Evolutionary conservation across 23 tunicate genomes (phyloP), one percentile per base, ranked within the genome.

Genomic region (Ascidia mentula): DNA sequence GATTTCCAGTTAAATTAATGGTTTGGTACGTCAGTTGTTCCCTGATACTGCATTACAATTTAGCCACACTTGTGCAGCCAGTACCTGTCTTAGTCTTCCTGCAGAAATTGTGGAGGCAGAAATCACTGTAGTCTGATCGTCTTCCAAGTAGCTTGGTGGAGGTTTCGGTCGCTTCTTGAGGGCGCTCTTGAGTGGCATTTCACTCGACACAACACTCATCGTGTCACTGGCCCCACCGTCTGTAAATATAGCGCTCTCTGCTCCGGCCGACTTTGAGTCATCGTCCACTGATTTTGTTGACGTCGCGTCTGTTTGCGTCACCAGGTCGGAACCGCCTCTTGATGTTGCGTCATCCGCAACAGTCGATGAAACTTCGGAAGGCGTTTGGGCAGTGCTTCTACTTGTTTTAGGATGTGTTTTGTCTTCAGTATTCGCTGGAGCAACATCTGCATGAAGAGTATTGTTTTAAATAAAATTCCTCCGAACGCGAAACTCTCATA

Each of bases 171-270:
- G 65, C 80, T 86, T 86, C 76, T 86, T 86, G 34, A 86, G 85
- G 24, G 85, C 90, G 40, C 90, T 80, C 77, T 86, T 86, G 22
- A 86, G 80, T n/a, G 90, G 90, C 59, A 60, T 69, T 28, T 80
- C 90, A 36, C 69, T 39, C 17, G 84, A 79, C 36, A 79, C 85
- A 17, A 73, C 69, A 32, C 80, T 82, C 45, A 37, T 60, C 6
- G 73, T 40, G 34, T 82, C 80, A 59, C 80, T 74, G 22, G 46
- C 33, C 35, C 40, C 40, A 9, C 34, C 77, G n/a, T 81, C 85
- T 36, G 72, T 71, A 33, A 80, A 36, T 18, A 42, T 72, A 26
- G 78, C 72, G 78, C 85, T 81, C 26, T 81, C 78, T 6, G 38
- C 78, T 24, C 34, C 78, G 3, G 37, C 40, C 9, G 76, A 61